Percentiles rank a stretch among this genome's conserved stretches.
phyloP scores from a whole-genome alignment of 2,113 vertebrate species.

The Cololabis saira region DNA sequence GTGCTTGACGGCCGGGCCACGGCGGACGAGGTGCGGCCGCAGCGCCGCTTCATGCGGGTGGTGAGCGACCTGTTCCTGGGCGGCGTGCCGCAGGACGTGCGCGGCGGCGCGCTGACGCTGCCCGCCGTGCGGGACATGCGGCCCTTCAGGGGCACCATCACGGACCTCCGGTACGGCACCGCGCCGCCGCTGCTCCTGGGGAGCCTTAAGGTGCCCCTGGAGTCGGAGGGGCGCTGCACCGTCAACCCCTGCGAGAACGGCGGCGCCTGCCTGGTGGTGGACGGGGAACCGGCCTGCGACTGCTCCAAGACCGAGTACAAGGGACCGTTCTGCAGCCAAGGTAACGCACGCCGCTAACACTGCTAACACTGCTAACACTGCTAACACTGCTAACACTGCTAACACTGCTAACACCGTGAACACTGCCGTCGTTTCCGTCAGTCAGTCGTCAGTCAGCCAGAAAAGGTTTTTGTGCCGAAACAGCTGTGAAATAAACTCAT shows the following conservation, averaged over 20 bases:
- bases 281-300: slow-evolving; percentile 90
- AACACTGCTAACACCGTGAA: too few species aligned
- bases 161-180: slow-evolving; percentile 92
- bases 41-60: slow-evolving; percentile 94
- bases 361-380: too few species aligned
- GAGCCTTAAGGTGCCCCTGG: slow-evolving; percentile 89
- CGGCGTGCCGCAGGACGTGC: slow-evolving; percentile 92
- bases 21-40: slow-evolving; percentile 87
- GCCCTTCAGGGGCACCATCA: slow-evolving; percentile 90
- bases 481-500: too few species aligned
- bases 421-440: too few species aligned
- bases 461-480: too few species aligned
- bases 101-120: slow-evolving; percentile 88
- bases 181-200: slow-evolving; percentile 90
- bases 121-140: slow-evolving; percentile 87
- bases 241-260: slow-evolving; percentile 95
- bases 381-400: too few species aligned
- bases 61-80: slow-evolving; percentile 97
- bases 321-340: slow-evolving; percentile 95
- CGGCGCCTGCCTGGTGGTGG: slow-evolving; percentile 90
- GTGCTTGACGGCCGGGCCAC: slow-evolving; percentile 89
- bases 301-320: slow-evolving; percentile 93
- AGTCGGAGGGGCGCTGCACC: slow-evolving; percentile 90
- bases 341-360: slow-evolving; percentile 74
- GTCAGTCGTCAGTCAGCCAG: too few species aligned